Evolutionary conservation across 2,113 vertebrate genomes (phyloP), one percentile per base, ranked within the genome.

Genomic region (Stomatorhinus ivindoensis): DNA sequence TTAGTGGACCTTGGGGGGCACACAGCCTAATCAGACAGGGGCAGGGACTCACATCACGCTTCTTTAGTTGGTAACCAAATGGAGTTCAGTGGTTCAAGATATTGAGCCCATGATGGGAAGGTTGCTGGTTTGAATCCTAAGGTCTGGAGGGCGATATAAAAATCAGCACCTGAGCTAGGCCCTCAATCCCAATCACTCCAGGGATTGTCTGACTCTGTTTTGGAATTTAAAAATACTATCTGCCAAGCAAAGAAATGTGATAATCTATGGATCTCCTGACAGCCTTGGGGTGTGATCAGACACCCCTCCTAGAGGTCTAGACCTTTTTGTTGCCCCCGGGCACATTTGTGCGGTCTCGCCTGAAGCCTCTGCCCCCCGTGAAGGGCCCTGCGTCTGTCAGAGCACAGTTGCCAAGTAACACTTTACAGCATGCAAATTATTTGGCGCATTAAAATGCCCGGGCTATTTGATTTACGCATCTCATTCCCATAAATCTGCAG

Each of bases 351-450:
- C 3, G 27, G n/a, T 69, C 61, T 31, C 3, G 3, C n/a, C n/a
- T 65, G 24, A 27, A 69, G 61, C 61, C 27, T 69, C 61, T 69
- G 27, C n/a, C 61, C 27, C 61, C 61, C 13, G 3, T 2, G 35
- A 76, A 42, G 13, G 73, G 73, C 4, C 13, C 1, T 2, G 6
- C 35, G 17, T 80, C 73, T 39, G 73, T 80, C 35, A 4, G 15
- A 1, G 35, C 17, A 0, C 4, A 17, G 35, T 35, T 42, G 35
- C 31, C 73, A 80, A 42, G 35, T 80, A 39, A 80, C 35, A 19
- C 35, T 80, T 80, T 80, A 80, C 35, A 80, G 73, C 35, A 80
- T 80, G 73, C 73, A 80, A 80, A 80, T 80, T 80, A 80, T 80
- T 80, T 80, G 35, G 73, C 73, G 17, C 35, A 80, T 80, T 80